Evolutionary conservation across 2,113 vertebrate genomes (phyloP), one percentile per base, ranked within the genome.

Genomic region (Onychostoma macrolepis): DNA sequence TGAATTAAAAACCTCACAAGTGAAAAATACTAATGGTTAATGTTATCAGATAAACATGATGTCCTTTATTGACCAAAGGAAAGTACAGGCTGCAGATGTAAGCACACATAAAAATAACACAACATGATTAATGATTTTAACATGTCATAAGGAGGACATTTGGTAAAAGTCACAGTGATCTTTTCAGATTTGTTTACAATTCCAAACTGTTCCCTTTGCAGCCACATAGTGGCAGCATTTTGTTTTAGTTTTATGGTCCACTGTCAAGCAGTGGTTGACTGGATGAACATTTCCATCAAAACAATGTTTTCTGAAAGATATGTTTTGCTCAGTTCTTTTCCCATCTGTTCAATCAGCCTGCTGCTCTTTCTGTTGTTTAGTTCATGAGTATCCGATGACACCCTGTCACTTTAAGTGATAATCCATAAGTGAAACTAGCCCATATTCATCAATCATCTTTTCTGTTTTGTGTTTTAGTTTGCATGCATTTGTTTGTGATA

Each of bases 141-240:
- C 38, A 41, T 82, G 33, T 38, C 33, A 41, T 30, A 7, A 67
- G 21, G 8, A 36, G 21, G 33, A 72, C 33, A 11, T 72, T 72
- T 38, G 5, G 36, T n/a, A 74, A 74, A 74, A 74, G 71, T 41
- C 71, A 41, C 21, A 11, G 33, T 41, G 71, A 21, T 45, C 6
- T 50, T 83, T 33, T 33, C 6, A 45, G 4, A 33, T 33, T 19
- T n/a, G 17, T 83, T 36, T 36, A 24, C 63, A 50, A 28, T 50
- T 72, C 2, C 28, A 36, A 33, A 56, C 69, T 19, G 13, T 76
- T 85, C 83, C 56, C 1, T 21, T 19, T 75, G 6, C 17, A 5
- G 28, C 79, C 88, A 86, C 79, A 53, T 36, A 86, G 53, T 85
- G 88, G 83, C 86, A 86, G 79, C 61, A 36, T 89, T 69, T 72